Evolutionary conservation across 2,113 vertebrate species (phyloP).

Genomic region (Cyanoderma ruficeps): DNA sequence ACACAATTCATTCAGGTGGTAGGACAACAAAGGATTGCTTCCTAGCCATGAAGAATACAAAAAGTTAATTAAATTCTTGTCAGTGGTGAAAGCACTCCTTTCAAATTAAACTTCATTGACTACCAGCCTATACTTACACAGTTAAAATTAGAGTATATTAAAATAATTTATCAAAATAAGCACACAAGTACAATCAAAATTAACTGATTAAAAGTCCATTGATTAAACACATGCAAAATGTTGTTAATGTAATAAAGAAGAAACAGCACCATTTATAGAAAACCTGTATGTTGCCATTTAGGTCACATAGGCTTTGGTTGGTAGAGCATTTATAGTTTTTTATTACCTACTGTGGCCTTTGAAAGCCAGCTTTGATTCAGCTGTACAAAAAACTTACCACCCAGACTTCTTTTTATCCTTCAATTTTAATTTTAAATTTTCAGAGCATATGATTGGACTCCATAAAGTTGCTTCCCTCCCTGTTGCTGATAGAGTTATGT

Average conservation of each 20-base stretch:
- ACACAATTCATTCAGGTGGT: not conserved
- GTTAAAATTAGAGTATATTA: conserved; percentile 71
- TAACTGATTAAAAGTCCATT: conserved; percentile 56
- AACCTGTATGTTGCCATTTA: conserved; percentile 24
- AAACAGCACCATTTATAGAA: conserved; percentile 10
- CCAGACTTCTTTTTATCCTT: not conserved
- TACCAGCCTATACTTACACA: conserved; percentile 28
- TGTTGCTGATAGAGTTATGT: not conserved
- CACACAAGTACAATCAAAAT: conserved; percentile 59
- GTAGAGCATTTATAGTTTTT: not conserved
- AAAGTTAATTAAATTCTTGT: conserved; percentile 32
- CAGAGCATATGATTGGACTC: not conserved
- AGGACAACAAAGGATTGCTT: not conserved
- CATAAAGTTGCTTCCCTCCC: not conserved
- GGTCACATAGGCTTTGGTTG: not conserved
- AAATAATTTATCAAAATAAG: conserved; percentile 74
- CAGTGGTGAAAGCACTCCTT: conserved; percentile 33
- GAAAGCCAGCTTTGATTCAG: not conserved
- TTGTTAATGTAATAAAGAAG: conserved; percentile 58
- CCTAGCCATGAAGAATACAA: not conserved
- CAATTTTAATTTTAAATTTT: not conserved
- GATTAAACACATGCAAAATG: conserved; percentile 59
- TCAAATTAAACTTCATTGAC: conserved; percentile 62
- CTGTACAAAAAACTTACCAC: not conserved
- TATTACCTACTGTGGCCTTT: not conserved